A percentile compares a stretch with the other conserved stretches of the same genome.
phyloP scores from a whole-genome alignment of 2,113 vertebrate genomes.

The Lipotes vexillifer region DNA sequence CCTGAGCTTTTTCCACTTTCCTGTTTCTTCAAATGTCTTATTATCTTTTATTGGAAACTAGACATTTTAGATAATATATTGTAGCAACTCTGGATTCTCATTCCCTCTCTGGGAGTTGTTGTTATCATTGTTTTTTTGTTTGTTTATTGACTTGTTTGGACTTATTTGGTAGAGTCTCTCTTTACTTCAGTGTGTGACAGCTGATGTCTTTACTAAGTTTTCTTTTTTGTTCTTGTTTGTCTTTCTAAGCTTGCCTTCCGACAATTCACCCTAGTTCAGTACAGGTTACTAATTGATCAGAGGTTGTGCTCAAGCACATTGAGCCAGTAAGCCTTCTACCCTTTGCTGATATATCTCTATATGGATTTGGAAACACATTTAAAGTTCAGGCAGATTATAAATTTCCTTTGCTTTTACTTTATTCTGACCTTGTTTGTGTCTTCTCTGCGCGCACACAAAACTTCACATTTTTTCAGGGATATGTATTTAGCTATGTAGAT shows the following conservation, averaged over 20 bases:
- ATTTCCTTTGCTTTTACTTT: neutral
- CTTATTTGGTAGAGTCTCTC: neutral
- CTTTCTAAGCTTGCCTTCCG: neutral
- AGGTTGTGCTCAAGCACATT: neutral
- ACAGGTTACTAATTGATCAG: neutral
- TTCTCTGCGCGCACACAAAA: neutral
- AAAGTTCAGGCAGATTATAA: neutral
- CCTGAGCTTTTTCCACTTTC: neutral
- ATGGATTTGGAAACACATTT: neutral
- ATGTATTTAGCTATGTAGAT: neutral
- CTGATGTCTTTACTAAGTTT: neutral
- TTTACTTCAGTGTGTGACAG: neutral
- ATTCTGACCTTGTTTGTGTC: neutral
- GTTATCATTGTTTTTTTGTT: neutral
- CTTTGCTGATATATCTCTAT: neutral
- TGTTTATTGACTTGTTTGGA: neutral
- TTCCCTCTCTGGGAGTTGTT: neutral
- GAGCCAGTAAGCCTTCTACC: neutral
- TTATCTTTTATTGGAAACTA: neutral
- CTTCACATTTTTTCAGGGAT: neutral
- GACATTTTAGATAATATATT: neutral
- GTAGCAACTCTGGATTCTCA: neutral
- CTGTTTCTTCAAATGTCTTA: neutral
- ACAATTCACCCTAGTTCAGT: neutral
- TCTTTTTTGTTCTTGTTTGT: neutral